Conservation (phyloP, 2,888 invertebrate species). For the Camponotus fellah region DNA sequence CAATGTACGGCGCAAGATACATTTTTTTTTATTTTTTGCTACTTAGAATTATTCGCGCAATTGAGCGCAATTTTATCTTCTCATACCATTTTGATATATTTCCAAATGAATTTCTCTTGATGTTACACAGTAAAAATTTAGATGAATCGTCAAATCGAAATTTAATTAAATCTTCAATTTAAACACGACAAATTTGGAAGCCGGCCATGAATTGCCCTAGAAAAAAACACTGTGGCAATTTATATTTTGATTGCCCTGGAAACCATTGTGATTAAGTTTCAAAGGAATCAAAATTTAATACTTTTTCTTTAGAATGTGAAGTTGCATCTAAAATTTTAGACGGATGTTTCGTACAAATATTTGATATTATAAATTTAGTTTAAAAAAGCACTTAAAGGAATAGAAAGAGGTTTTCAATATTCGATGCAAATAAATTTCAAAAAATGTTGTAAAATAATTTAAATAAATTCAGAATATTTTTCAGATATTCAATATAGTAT, state of each 20-base stretch:
- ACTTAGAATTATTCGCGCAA: background rate
- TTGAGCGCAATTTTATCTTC: constrained; percentile 2
- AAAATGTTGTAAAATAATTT: background rate
- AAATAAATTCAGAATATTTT: background rate
- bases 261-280: constrained; percentile 43
- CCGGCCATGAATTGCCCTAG: constrained; percentile 62
- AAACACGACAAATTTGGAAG: constrained; percentile 72
- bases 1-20: background rate
- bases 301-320: background rate
- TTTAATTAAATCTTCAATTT: constrained; percentile 53
- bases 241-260: constrained; percentile 65
- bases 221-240: constrained; percentile 58
- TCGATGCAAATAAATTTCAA: too few relatives aligned
- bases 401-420: too few relatives aligned
- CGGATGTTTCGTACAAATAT: too few relatives aligned
- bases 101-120: constrained; percentile 9
- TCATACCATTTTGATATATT: constrained; percentile 64
- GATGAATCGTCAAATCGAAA: constrained; percentile 48
- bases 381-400: too few relatives aligned
- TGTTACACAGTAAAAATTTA: constrained; percentile 50
- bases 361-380: too few relatives aligned
- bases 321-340: background rate
- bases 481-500: background rate
- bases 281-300: constrained; percentile 15
- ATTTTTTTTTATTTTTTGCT: background rate